A percentile compares a stretch with the other conserved stretches of the same genome.
Conservation (phyloP, 1,140 invertebrate species). For the Drosophila aff. region DNA sequence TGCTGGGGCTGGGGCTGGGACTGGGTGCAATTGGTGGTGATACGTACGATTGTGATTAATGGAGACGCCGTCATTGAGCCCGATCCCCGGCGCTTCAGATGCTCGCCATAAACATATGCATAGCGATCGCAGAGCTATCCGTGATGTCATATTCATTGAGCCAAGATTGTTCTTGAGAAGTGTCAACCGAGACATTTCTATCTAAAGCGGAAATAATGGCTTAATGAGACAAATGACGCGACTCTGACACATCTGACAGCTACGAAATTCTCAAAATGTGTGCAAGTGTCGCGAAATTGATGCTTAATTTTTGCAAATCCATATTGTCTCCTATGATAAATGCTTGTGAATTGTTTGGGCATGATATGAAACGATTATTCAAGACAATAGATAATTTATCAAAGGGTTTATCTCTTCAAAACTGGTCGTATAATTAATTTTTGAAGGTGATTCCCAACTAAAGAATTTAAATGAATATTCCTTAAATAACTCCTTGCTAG, state of each 20-base stretch:
- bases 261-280: constrained; percentile 50
- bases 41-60: constrained; percentile 76
- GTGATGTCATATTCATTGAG: constrained; percentile 67
- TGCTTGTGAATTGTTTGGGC: not conserved
- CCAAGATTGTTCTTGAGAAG: constrained; percentile 59
- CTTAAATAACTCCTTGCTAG: not conserved
- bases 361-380: constrained; percentile 2
- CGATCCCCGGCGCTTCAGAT: constrained; percentile 62
- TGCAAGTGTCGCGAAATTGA: constrained; percentile 44
- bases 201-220: constrained; percentile 76
- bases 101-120: constrained; percentile 40
- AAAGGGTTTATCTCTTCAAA: not conserved
- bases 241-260: constrained; percentile 59
- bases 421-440: not conserved
- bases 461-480: not conserved
- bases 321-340: constrained; percentile 10
- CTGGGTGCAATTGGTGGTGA: constrained; percentile 63
- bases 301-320: constrained; percentile 6
- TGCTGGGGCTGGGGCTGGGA: constrained; percentile 1
- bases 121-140: constrained; percentile 41
- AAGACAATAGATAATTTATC: not conserved
- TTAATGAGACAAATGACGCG: constrained; percentile 79
- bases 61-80: constrained; percentile 72
- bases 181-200: constrained; percentile 60
- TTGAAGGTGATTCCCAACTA: not conserved